Evolutionary conservation across 1,140 invertebrate species (phyloP).

Genomic region (Drosophila micromelanica): DNA sequence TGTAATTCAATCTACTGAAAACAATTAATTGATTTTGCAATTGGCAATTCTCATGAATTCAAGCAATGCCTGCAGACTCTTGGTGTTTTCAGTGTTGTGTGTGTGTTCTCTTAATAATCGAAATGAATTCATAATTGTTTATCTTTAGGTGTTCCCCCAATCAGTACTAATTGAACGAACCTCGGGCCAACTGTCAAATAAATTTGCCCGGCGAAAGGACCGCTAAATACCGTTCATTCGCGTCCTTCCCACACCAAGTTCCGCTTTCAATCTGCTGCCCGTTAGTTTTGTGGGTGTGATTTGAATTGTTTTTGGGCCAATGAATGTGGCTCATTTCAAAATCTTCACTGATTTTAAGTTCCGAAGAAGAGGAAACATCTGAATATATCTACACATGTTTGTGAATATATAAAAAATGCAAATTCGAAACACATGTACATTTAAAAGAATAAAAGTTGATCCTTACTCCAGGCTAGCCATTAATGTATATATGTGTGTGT

Average conservation of each 20-base stretch:
- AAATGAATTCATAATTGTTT: too few species aligned
- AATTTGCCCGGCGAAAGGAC: neutral
- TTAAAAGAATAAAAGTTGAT: constrained; percentile 8
- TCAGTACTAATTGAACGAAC: neutral
- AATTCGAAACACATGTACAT: too few species aligned
- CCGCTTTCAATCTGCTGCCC: constrained; percentile 15
- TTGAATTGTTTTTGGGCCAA: constrained; percentile 38
- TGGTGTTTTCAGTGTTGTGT: too few species aligned
- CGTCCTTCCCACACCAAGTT: neutral
- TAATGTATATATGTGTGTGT: constrained; percentile 11
- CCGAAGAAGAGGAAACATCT: constrained; percentile 4
- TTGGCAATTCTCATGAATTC: too few species aligned
- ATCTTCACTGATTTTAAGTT: constrained; percentile 55
- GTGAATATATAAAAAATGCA: neutral
- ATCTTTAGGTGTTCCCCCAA: too few species aligned
- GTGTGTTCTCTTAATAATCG: too few species aligned
- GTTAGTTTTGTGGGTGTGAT: constrained; percentile 31
- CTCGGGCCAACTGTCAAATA: neutral
- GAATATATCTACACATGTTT: neutral
- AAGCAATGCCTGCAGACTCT: too few species aligned
- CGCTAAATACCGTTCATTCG: constrained; percentile 10
- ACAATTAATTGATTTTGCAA: too few species aligned
- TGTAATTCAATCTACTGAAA: too few species aligned
- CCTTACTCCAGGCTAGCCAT: constrained; percentile 8
- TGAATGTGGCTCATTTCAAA: constrained; percentile 55